These are phyloP conservation scores for Coturnix japonica DNA, from an alignment of 2,113 vertebrate species.

Conservation along the genomic window DNA sequence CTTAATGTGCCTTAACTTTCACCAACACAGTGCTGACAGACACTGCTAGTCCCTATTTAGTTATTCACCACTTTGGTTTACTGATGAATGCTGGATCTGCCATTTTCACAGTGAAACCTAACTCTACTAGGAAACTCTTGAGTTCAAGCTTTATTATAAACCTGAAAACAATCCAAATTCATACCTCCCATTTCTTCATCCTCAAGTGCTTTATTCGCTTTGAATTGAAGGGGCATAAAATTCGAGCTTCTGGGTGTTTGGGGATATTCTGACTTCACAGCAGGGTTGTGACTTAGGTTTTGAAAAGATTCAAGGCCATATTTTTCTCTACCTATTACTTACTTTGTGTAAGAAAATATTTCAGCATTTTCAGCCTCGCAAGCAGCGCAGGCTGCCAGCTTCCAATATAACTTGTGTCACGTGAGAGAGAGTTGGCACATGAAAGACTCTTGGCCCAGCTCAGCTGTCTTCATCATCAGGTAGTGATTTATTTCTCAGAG, in stretches of 20 bases:
- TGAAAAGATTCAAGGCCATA: background rate
- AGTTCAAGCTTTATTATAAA: conserved; percentile 3
- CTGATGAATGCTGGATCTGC: background rate
- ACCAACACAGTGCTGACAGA: conserved; percentile 23
- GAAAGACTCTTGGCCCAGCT: conserved; percentile 32
- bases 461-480: conserved; percentile 47
- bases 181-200: background rate
- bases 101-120: conserved; percentile 1
- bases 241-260: background rate
- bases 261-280: background rate
- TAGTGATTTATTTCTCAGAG: conserved; percentile 62
- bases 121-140: background rate
- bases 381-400: conserved; percentile 15
- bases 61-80: conserved; percentile 31
- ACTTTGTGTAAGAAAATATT: background rate
- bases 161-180: conserved; percentile 3
- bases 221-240: background rate
- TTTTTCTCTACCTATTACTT: conserved; percentile 11
- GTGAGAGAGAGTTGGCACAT: background rate
- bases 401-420: conserved; percentile 15
- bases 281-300: background rate
- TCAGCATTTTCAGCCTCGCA: conserved; percentile 17
- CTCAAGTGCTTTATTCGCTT: background rate
- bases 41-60: background rate
- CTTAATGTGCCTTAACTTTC: background rate